phyloP scores from a whole-genome alignment of 2,113 vertebrate species.

The Tyto alba region DNA sequence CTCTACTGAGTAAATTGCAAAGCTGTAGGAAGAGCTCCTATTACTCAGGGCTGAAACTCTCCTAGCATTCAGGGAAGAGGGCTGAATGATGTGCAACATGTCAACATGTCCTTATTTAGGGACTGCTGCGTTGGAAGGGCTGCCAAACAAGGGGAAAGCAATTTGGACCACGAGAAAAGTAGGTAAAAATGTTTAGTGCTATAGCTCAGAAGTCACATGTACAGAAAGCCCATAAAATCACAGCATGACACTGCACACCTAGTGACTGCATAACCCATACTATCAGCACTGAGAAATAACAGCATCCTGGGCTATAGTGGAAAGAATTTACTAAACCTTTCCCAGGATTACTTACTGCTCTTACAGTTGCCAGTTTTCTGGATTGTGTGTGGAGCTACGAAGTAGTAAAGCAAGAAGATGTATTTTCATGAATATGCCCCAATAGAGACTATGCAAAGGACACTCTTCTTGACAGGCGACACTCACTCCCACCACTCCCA shows the following conservation, averaged over 20 bases:
- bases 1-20: neutral
- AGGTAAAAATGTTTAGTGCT: neutral
- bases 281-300: neutral
- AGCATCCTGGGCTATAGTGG: neutral
- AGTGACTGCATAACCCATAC: neutral
- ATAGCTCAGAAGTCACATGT: neutral
- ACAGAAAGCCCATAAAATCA: neutral
- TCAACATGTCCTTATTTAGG: conserved; percentile 8
- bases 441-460: neutral
- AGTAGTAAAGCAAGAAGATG: neutral
- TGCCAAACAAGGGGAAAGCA: neutral
- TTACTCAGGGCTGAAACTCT: neutral
- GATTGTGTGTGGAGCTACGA: neutral
- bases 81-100: conserved; percentile 12
- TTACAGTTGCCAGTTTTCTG: neutral
- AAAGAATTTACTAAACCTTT: neutral
- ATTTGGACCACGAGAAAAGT: neutral
- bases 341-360: neutral
- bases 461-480: neutral
- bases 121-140: neutral
- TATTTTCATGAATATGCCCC: neutral
- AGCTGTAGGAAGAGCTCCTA: neutral
- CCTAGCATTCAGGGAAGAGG: neutral
- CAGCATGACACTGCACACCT: neutral
- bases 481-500: neutral